phyloP scores from a whole-genome alignment of 2,113 vertebrate genomes.

The Junco hyemalis region DNA sequence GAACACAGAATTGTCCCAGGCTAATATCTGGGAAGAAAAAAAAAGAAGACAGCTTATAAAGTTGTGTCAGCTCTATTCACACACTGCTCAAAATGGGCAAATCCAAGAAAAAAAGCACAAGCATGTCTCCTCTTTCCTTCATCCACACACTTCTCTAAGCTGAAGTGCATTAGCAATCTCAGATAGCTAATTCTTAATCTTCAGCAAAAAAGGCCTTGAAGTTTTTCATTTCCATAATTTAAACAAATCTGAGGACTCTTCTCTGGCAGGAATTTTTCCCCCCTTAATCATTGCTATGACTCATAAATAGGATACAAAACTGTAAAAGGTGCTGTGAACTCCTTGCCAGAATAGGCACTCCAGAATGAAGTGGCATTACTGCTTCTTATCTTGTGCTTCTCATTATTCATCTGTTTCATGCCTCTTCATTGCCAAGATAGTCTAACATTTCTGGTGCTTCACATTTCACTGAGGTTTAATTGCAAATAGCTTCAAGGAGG shows the following conservation, averaged over 20 bases:
- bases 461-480: slow-evolving; percentile 62
- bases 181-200: not conserved
- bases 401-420: slow-evolving; percentile 61
- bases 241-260: slow-evolving; percentile 44
- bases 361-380: slow-evolving; percentile 50
- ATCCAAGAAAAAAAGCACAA: not conserved
- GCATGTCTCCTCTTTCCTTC: not conserved
- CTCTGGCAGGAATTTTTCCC: not conserved
- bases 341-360: slow-evolving; percentile 14
- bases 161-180: not conserved
- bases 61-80: not conserved
- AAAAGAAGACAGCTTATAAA: not conserved
- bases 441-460: slow-evolving; percentile 4
- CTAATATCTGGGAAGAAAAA: not conserved
- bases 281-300: not conserved
- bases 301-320: slow-evolving; percentile 38
- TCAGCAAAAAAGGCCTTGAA: not conserved
- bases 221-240: slow-evolving; percentile 37
- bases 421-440: slow-evolving; percentile 36
- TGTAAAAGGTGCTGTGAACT: slow-evolving; percentile 35
- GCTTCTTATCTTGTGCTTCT: slow-evolving; percentile 60
- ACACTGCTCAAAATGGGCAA: not conserved
- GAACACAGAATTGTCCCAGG: not conserved
- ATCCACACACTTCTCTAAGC: not conserved
- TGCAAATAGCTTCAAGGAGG: slow-evolving; percentile 30